These are phyloP conservation scores for Aspidiotus destructor DNA, from an alignment of 2,888 invertebrate genomes.

Conservation along the genomic window DNA sequence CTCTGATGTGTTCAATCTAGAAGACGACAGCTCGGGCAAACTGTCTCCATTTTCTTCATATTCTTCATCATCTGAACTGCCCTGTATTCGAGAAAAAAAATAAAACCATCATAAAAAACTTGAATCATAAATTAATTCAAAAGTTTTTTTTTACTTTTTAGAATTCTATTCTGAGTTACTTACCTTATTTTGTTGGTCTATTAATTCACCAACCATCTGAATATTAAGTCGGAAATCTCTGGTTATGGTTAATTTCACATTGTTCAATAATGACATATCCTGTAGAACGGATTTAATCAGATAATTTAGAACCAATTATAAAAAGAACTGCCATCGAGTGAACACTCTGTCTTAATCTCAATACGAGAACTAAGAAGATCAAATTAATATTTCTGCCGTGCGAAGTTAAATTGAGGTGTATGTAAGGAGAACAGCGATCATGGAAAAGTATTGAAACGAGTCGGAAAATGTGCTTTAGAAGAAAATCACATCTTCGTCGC, in stretches of 20 bases:
- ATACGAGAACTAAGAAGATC: too few species aligned
- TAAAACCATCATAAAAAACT: background rate
- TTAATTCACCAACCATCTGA: conserved; percentile 47
- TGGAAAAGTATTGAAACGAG: too few species aligned
- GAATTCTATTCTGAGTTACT: conserved; percentile 14
- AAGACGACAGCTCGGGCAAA: background rate
- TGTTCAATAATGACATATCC: conserved; percentile 42
- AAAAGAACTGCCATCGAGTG: too few species aligned
- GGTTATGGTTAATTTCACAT: conserved; percentile 53
- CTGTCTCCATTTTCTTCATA: conserved; percentile 6
- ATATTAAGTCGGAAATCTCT: conserved; percentile 56
- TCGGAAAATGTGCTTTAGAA: too few species aligned
- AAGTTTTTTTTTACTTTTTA: background rate
- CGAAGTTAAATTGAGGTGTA: too few species aligned
- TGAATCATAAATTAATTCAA: background rate
- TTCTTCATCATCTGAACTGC: conserved; percentile 15
- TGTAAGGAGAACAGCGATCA: too few species aligned
- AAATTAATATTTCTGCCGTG: too few species aligned
- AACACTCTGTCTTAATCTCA: too few species aligned
- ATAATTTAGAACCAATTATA: too few species aligned
- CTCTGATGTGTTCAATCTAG: conserved; percentile 1
- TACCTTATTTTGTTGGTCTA: conserved; percentile 42
- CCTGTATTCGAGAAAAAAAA: background rate
- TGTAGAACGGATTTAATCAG: conserved; percentile 8
- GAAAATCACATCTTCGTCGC: too few species aligned